These are phyloP conservation scores for Aulostomus chinensis DNA, from an alignment of 2,797 vertebrate genomes.

Conservation along the genomic window DNA sequence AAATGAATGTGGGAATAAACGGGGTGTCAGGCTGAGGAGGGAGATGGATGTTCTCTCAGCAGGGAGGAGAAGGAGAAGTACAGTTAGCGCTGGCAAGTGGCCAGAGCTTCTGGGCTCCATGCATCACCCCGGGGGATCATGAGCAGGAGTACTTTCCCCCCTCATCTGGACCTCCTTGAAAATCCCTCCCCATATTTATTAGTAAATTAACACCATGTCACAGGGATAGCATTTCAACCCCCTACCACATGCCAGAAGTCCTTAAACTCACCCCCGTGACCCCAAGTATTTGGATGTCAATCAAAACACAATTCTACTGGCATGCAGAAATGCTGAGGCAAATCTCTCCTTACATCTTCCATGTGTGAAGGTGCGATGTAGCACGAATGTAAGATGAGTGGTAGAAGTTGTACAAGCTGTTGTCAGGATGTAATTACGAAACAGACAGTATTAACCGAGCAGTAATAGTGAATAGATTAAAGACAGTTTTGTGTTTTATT, in stretches of 20 bases:
- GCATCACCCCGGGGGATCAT: conserved; percentile 46
- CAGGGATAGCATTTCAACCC: conserved; percentile 42
- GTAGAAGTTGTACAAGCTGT: conserved; percentile 63
- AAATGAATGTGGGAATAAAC: conserved; percentile 95
- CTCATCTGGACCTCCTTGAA: conserved; percentile 68
- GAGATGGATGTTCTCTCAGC: conserved; percentile 92
- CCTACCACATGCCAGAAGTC: conserved; percentile 24
- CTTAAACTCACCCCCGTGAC: conserved; percentile 30
- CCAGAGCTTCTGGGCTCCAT: conserved; percentile 77
- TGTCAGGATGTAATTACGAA: conserved; percentile 73
- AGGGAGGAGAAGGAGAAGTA: conserved; percentile 85
- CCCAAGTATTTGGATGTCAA: conserved; percentile 48
- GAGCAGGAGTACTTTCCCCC: conserved; percentile 57
- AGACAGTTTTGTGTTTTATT: conserved; percentile 70
- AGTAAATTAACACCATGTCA: conserved; percentile 81
- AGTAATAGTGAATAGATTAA: conserved; percentile 71
- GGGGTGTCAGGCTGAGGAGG: conserved; percentile 83
- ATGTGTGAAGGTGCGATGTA: conserved; percentile 42
- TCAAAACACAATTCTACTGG: conserved; percentile 30
- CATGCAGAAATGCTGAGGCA: conserved; percentile 12
- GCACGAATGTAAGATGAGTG: conserved; percentile 42
- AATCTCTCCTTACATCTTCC: conserved; percentile 21
- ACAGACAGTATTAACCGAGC: conserved; percentile 64
- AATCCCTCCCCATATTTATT: conserved; percentile 76
- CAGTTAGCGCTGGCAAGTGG: conserved; percentile 88